Evolutionary conservation across 1,140 invertebrate species (phyloP), one percentile per base, ranked within the genome.

Genomic region (Caerostris darwini): DNA sequence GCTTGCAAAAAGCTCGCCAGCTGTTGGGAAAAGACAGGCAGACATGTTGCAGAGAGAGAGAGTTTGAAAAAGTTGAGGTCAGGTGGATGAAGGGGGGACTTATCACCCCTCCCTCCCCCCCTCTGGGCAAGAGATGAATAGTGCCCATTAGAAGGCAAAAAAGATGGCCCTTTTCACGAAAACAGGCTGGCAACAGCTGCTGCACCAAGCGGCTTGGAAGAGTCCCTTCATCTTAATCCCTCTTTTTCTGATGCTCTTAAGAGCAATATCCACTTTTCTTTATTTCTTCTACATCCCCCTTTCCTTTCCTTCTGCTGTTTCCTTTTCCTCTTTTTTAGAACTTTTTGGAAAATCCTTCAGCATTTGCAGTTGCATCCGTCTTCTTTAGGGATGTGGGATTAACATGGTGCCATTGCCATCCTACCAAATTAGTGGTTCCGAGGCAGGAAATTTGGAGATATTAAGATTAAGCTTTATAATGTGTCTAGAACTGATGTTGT

Each of bases 41-140:
- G 83, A 50, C 53, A 59, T 85, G 12, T 85, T 5, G 12, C 50
- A 10, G 64, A 12, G 64, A n/a, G 64, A n/a, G 3, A 67, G 54
- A 85, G 57, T 53, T 83, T 93, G 83, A 93, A 93, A 93, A 93
- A 93, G 92, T 56, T 61, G 92, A 82, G 92, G 92, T 94, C 92
- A 94, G 92, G 92, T 94, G 92, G 64, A 93, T 50, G 19, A 56
- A 12, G 90, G 53, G 50, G 50, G 56, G 53, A 3, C 19, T 3
- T 19, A 64, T 34, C 34, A 34, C 34, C 34, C 34, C 34, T 34
- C 56, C 58, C 81, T 34, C 69, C 69, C 71, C 71, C 56, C 17
- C 17, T 56, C 17, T 54, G 8, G n/a, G 50, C 54, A 85, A 12
- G 69, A 94, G 92, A 94, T 94, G 92, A 94, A 94, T 94, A 89